phyloP scores from a whole-genome alignment of 2,888 invertebrate genomes.

The Limnephilus auricula region DNA sequence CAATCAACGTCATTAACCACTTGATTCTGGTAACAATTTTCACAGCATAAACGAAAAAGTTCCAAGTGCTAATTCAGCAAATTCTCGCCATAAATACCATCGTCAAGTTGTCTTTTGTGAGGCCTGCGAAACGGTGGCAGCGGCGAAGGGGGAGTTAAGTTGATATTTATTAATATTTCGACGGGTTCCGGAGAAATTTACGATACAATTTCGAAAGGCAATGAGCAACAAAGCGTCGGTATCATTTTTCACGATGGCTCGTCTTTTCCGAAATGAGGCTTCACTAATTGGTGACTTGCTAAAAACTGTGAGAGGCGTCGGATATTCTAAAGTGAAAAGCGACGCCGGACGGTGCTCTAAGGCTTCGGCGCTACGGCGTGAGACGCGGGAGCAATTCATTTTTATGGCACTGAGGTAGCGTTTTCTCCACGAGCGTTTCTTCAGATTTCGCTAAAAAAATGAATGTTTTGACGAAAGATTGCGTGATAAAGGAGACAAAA shows the following conservation, averaged over 20 bases:
- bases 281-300: slow-evolving; percentile 51
- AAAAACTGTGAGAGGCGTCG: slow-evolving; percentile 24
- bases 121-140: not conserved
- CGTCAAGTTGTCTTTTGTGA: slow-evolving; percentile 38
- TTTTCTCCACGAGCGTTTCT: slow-evolving; percentile 10
- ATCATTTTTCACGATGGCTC: slow-evolving; percentile 47
- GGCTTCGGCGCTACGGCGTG: not conserved
- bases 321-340: slow-evolving; percentile 20
- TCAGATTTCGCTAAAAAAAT: slow-evolving; percentile 32
- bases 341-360: slow-evolving; percentile 16
- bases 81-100: slow-evolving; percentile 32
- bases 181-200: slow-evolving; percentile 36
- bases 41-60: slow-evolving; percentile 35
- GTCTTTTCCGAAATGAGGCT: slow-evolving; percentile 38
- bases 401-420: slow-evolving; percentile 43
- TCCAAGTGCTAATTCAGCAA: slow-evolving; percentile 37
- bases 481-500: slow-evolving; percentile 37
- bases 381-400: slow-evolving; percentile 18
- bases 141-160: slow-evolving; percentile 23
- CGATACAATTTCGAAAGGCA: slow-evolving; percentile 44
- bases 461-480: slow-evolving; percentile 48
- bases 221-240: slow-evolving; percentile 36
- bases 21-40: slow-evolving; percentile 11
- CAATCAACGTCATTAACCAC: not conserved
- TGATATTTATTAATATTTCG: slow-evolving; percentile 50